Conservation (phyloP, 2,888 invertebrate species). For the Eupeodes latifasciatus region DNA sequence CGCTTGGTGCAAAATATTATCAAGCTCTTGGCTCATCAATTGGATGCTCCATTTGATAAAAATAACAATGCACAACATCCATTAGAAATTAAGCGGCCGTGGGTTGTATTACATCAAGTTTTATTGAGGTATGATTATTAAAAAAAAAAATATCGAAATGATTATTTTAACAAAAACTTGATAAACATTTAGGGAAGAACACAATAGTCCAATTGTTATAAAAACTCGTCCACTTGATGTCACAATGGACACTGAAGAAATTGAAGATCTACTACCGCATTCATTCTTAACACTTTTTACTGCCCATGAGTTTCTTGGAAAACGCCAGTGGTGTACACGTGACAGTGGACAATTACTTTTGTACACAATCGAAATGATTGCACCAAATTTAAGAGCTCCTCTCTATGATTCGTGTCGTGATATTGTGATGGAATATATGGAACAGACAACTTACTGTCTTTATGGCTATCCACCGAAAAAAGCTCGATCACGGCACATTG, state of each 20-base stretch:
- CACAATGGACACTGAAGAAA: constrained; percentile 82
- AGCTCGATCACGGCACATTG: constrained; percentile 84
- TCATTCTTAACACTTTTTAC: constrained; percentile 91
- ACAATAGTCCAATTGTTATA: constrained; percentile 86
- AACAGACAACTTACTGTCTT: constrained; percentile 93
- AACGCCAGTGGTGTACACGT: constrained; percentile 91
- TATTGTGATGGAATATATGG: constrained; percentile 91
- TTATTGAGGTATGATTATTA: constrained; percentile 86
- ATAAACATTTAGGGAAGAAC: constrained; percentile 86
- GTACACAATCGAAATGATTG: constrained; percentile 90
- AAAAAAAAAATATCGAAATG: not conserved
- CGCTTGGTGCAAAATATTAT: constrained; percentile 90
- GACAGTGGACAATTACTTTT: constrained; percentile 91
- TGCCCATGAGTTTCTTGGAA: constrained; percentile 93
- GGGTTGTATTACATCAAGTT: constrained; percentile 93
- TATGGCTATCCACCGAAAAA: constrained; percentile 92
- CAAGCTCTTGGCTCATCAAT: constrained; percentile 90
- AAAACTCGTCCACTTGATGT: constrained; percentile 76
- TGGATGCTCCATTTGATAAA: constrained; percentile 87
- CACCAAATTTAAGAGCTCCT: constrained; percentile 89
- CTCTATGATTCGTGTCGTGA: constrained; percentile 87
- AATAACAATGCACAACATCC: constrained; percentile 87
- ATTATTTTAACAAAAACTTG: not conserved
- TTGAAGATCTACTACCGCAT: constrained; percentile 87
- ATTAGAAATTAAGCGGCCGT: constrained; percentile 90